phyloP scores from a whole-genome alignment of 2,797 vertebrate genomes.

The Monodelphis domestica region DNA sequence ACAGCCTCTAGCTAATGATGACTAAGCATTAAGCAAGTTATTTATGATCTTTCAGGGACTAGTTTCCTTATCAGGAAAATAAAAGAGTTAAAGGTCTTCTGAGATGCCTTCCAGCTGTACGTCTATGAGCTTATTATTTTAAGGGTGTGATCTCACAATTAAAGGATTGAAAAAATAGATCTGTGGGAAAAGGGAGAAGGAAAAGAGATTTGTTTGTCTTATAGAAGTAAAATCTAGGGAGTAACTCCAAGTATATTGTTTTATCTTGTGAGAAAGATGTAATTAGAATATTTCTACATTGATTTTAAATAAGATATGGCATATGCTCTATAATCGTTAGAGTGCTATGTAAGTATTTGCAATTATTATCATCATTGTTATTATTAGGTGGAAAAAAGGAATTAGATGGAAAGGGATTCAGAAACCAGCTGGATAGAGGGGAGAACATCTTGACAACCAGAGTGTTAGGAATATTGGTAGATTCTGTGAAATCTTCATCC shows the following conservation, averaged over 20 bases:
- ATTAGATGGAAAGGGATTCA: neutral
- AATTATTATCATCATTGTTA: neutral
- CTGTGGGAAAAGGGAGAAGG: neutral
- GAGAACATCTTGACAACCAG: neutral
- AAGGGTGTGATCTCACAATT: neutral
- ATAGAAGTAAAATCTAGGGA: neutral
- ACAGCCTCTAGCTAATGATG: neutral
- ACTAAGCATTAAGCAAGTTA: neutral
- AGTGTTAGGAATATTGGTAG: neutral
- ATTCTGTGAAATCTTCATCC: neutral
- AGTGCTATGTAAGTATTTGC: neutral
- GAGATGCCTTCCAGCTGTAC: neutral
- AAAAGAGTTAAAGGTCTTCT: neutral
- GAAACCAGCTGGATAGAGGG: neutral
- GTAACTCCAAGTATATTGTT: neutral
- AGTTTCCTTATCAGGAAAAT: neutral
- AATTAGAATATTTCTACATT: neutral
- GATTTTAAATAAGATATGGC: too few species aligned
- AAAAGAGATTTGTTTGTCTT: neutral
- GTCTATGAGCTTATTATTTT: neutral
- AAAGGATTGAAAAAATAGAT: neutral
- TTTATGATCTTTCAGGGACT: neutral
- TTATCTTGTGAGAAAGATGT: neutral
- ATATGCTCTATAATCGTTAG: neutral
- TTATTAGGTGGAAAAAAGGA: neutral